Base-by-base conservation (phyloP, 1,140 invertebrate genomes). In the Drosophila aff. region DNA sequence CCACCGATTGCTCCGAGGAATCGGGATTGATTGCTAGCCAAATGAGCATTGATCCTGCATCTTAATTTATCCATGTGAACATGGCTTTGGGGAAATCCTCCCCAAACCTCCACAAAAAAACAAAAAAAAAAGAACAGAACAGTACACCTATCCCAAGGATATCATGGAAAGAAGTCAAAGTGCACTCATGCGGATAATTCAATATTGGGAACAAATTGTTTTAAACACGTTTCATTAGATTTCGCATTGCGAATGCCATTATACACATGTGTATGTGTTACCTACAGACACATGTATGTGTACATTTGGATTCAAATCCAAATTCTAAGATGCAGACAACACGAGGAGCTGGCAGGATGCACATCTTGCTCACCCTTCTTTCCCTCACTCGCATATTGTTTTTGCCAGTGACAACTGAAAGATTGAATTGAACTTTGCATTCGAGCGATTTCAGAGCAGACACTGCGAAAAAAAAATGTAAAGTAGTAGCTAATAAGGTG, bases 121-220 rank as follows among this genome's bases (percentile, higher is more conserved):
- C 3, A 31, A 0, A 52, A 52, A n/a, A 5, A 31, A 0, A 18
- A 31, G n/a, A 28, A 50, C 31, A 26, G 4, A 49, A 26, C 23
- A 33, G 1, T 11, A 46, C 41, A 71, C 67, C 63, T 68, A 38
- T 28, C 23, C 47, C n/a, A 16, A 15, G 53, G 53, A 26, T 50
- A 60, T 60, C 44, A 43, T 16, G 38, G 59, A 74, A 77, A 79
- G 68, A 73, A 87, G 67, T 80, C 64, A 46, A 80, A 89, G 74
- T 73, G 81, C 85, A 81, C 50, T 79, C 85, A 71, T 76, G 81
- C 84, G 85, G 52, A 76, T 89, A 89, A 89, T 90, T 90, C 79
- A 85, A 89, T 90, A 90, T 90, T 89, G 85, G 72, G 75, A 85
- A 89, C 81, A 89, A 89, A 89, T 90, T 89, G 85, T 89, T 89